Base-by-base conservation (phyloP, 2,113 vertebrate species). In the Alethe diademata region DNA sequence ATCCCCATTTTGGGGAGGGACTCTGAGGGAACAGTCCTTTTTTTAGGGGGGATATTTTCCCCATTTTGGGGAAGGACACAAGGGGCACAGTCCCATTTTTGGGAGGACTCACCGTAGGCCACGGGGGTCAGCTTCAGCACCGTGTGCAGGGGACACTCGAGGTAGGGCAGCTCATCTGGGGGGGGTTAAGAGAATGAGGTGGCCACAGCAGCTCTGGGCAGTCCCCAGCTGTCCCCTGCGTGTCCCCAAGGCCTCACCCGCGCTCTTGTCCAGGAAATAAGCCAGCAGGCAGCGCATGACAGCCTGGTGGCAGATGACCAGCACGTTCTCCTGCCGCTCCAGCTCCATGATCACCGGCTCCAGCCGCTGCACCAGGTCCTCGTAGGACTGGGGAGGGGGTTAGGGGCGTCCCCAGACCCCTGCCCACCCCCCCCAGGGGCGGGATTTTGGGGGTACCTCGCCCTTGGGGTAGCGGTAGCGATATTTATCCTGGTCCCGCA, bases 291-390 rank as follows among this genome's bases (percentile, higher is more conserved):
- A 99, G 14, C 99, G 97, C 99, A 99, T 99, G 11, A 99, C 98
- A 0, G 99, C 99, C 96, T 99, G 99, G 83, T 99, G 99, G 81
- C 99, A 99, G 54, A 99, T 93, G 25, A 99, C 99, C 65, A 99
- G 48, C 3, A 99, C 98, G 24, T 99, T 99, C 98, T 99, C 99
- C 97, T 99, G 99, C 36, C 99, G 80, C 96, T 99, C 99, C 97
- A 99, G 97, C 97, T 99, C 99, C 99, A 99, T 99, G 97, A 99
- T 99, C 78, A 99, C 99, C 0, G 99, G 99, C 94, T 99, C 99
- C 97, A 99, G 89, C 17, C 99, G 98, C 95, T 99, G 99, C 67
- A 99, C 99, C 78, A 99, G 96, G 97, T 99, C 99, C 93, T 99
- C 99, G 24, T 99, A 99, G 1, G 99, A 99, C 99, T 99, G 29